Conservation (phyloP, 2,888 invertebrate species). For the Malthinus flaveolus region DNA sequence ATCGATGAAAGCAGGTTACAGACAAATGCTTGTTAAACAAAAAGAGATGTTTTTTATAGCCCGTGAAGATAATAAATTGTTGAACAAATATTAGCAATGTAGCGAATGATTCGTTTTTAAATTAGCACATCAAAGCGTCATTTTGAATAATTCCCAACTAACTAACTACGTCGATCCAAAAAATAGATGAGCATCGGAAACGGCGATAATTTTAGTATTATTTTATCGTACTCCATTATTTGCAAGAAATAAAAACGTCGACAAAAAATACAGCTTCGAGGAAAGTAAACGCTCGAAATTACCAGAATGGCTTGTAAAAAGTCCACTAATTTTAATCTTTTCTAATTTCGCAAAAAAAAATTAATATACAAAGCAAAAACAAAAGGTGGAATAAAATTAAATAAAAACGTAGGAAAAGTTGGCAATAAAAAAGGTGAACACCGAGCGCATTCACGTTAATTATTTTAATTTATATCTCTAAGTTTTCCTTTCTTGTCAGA, state of each 20-base stretch:
- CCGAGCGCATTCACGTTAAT: constrained; percentile 44
- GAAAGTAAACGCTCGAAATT: constrained; percentile 25
- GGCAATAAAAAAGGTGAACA: constrained; percentile 35
- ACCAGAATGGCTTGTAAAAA: constrained; percentile 23
- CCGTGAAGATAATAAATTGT: constrained; percentile 47
- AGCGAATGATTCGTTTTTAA: constrained; percentile 1
- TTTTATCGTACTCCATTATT: constrained; percentile 14
- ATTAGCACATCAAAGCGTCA: not conserved
- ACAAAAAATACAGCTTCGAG: constrained; percentile 19
- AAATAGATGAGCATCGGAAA: not conserved
- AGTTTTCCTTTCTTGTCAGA: constrained; percentile 42
- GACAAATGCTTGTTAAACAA: constrained; percentile 52
- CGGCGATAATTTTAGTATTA: constrained; percentile 1
- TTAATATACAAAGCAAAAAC: constrained; percentile 32
- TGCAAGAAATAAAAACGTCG: constrained; percentile 14
- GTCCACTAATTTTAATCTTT: constrained; percentile 33
- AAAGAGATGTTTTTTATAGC: constrained; percentile 50
- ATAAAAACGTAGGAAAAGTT: constrained; percentile 33
- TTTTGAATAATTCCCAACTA: not conserved
- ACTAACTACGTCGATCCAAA: not conserved
- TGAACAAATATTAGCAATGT: constrained; percentile 18
- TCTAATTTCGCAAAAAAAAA: constrained; percentile 33
- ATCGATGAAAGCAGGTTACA: constrained; percentile 50
- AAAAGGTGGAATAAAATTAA: constrained; percentile 35
- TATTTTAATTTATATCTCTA: constrained; percentile 47